Conservation (phyloP, 2,113 vertebrate genomes). For the Ptychochromis oligacanthus region DNA sequence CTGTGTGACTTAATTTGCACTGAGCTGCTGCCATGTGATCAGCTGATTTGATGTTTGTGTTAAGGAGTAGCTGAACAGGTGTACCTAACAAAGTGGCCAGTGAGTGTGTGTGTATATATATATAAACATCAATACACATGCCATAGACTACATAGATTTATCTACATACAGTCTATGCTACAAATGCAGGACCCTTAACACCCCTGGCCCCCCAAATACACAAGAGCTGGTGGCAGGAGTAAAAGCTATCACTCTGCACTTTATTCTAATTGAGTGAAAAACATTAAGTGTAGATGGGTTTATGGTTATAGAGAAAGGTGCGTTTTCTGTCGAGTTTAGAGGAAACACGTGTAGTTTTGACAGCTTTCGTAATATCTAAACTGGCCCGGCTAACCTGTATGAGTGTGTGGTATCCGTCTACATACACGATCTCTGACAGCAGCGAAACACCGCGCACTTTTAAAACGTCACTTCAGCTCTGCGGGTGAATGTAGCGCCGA, state of each 20-base stretch:
- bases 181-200: background rate
- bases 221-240: background rate
- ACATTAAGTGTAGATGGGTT: background rate
- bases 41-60: background rate
- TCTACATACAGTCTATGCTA: background rate
- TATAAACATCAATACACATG: background rate
- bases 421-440: slow-evolving; percentile 35
- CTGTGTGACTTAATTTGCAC: background rate
- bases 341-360: background rate
- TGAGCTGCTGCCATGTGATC: background rate
- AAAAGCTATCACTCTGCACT: background rate
- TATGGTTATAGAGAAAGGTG: background rate
- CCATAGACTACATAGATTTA: background rate
- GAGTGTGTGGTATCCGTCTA: background rate
- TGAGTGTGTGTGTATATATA: too few species aligned
- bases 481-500: rapidly evolving
- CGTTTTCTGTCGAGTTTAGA: too few species aligned
- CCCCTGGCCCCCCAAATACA: background rate
- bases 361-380: background rate
- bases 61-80: background rate
- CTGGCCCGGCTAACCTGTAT: background rate
- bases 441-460: background rate
- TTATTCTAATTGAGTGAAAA: background rate
- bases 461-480: slow-evolving; percentile 3
- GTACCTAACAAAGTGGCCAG: background rate